A percentile compares a stretch with the other conserved stretches of the same genome.
These are phyloP conservation scores for Nannobrachium achirus DNA, from an alignment of 2,113 vertebrate genomes.

Conservation along the genomic window DNA sequence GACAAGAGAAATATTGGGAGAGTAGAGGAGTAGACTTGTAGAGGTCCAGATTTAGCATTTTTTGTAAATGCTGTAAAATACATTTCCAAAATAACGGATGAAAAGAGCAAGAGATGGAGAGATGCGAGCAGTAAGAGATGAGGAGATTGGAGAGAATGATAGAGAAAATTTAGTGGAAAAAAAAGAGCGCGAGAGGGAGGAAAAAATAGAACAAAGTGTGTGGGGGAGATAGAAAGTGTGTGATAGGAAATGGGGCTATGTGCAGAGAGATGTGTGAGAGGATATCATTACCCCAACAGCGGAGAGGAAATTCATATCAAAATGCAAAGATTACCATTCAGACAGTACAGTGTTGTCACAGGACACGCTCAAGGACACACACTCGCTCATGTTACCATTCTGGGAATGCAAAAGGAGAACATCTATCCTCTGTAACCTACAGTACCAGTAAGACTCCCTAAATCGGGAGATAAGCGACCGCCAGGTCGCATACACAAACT, in stretches of 20 bases:
- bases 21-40: background rate
- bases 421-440: too few species aligned
- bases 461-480: too few species aligned
- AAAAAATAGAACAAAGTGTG: background rate
- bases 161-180: background rate
- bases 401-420: background rate
- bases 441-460: too few species aligned
- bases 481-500: too few species aligned
- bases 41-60: background rate
- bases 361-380: slow-evolving; percentile 4
- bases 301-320: background rate
- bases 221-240: background rate
- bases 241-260: background rate
- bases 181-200: background rate
- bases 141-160: background rate
- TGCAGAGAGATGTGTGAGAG: background rate
- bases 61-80: too few species aligned
- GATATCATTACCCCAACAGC: background rate
- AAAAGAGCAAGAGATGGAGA: background rate
- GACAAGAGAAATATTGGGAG: background rate
- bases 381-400: background rate
- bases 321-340: slow-evolving; percentile 8
- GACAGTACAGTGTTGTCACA: background rate
- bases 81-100: background rate
- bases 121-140: too few species aligned